These are phyloP conservation scores for Acleris holmiana DNA, from an alignment of 2,888 invertebrate species.

Conservation along the genomic window DNA sequence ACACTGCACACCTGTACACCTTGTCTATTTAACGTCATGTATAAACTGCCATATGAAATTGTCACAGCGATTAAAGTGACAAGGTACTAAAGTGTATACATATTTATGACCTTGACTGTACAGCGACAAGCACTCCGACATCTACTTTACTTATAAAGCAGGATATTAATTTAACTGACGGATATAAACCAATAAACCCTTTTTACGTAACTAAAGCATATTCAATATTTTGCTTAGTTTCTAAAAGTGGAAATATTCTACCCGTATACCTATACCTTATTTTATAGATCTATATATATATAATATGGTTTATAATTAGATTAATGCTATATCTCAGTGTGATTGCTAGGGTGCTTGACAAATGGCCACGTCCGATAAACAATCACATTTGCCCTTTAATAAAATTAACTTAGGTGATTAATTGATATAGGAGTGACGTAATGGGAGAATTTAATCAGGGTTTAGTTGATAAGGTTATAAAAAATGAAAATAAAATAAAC, in stretches of 20 bases:
- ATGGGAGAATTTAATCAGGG: slow-evolving; percentile 47
- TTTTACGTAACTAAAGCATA: background rate
- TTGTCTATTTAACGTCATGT: too few relatives aligned
- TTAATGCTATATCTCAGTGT: slow-evolving; percentile 36
- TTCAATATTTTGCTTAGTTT: background rate
- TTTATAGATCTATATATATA: background rate
- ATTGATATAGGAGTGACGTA: slow-evolving; percentile 49
- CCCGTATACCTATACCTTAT: background rate
- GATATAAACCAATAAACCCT: too few relatives aligned
- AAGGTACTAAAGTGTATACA: too few relatives aligned
- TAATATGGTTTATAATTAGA: slow-evolving; percentile 26
- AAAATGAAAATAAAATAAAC: background rate
- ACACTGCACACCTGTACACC: too few relatives aligned
- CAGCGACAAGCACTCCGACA: too few relatives aligned
- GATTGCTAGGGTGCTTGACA: slow-evolving; percentile 54
- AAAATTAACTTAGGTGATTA: slow-evolving; percentile 72
- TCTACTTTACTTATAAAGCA: too few relatives aligned
- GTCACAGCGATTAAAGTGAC: too few relatives aligned
- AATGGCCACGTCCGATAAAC: slow-evolving; percentile 59
- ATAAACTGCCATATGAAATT: too few relatives aligned
- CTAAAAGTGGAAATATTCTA: too few relatives aligned
- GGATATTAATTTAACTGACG: too few relatives aligned
- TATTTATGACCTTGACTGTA: too few relatives aligned
- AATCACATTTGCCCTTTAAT: slow-evolving; percentile 58
- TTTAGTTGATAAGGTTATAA: slow-evolving; percentile 25